A percentile compares a stretch with the other conserved stretches of the same genome.
Evolutionary conservation across 1,140 invertebrate species (phyloP).

Genomic region (Rhagoletis zephyria): DNA sequence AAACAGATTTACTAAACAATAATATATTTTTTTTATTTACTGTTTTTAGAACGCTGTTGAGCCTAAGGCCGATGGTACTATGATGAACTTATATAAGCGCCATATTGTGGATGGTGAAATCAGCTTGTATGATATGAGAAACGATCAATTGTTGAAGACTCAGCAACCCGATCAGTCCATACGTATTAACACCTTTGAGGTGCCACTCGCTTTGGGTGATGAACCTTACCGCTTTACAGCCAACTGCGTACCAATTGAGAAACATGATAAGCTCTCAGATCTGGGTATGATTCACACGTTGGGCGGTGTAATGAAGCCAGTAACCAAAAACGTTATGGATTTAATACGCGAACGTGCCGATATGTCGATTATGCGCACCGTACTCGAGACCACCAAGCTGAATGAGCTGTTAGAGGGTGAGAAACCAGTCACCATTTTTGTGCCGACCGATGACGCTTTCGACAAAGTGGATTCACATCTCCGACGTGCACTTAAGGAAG

Average conservation of each 20-base stretch:
- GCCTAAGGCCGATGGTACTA: slow-evolving; percentile 60
- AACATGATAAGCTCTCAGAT: slow-evolving; percentile 75
- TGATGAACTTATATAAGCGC: slow-evolving; percentile 70
- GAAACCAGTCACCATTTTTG: slow-evolving; percentile 78
- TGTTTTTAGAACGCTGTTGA: slow-evolving; percentile 65
- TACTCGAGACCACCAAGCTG: slow-evolving; percentile 71
- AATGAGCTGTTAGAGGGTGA: slow-evolving; percentile 74
- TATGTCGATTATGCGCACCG: slow-evolving; percentile 70
- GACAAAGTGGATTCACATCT: slow-evolving; percentile 73
- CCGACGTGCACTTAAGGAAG: slow-evolving; percentile 72
- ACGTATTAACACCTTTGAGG: slow-evolving; percentile 78
- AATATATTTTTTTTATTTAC: slow-evolving; percentile 28
- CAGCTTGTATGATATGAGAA: slow-evolving; percentile 73
- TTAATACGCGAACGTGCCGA: slow-evolving; percentile 73
- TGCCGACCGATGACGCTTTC: slow-evolving; percentile 80
- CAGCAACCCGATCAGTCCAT: slow-evolving; percentile 75
- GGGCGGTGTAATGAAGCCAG: slow-evolving; percentile 77
- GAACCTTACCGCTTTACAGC: slow-evolving; percentile 73
- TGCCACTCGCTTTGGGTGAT: slow-evolving; percentile 68
- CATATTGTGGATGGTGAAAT: slow-evolving; percentile 74
- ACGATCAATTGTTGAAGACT: slow-evolving; percentile 74
- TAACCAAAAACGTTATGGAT: slow-evolving; percentile 72
- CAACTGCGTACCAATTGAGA: slow-evolving; percentile 76
- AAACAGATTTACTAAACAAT: slow-evolving; percentile 23
- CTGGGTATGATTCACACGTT: slow-evolving; percentile 82